Evolutionary conservation across 2,113 vertebrate species (phyloP), one percentile per base, ranked within the genome.

Genomic region (Strix uralensis): DNA sequence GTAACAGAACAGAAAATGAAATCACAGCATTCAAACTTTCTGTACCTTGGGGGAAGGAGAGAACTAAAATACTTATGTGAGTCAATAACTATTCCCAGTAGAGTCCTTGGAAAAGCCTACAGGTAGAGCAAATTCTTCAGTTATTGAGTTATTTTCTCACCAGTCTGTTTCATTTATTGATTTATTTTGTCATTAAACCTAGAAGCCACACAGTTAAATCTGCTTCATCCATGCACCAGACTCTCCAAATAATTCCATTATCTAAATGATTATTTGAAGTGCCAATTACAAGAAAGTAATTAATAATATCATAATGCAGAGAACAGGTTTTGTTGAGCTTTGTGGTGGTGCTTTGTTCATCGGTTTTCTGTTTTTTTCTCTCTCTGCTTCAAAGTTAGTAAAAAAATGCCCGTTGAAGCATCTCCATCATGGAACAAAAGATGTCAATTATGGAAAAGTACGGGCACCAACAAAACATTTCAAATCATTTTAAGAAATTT

Each of bases 121-220:
- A 97, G 84, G 92, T 93, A 97, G 80, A 96, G 91, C 54, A 94
- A 75, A 86, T 88, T 95, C 96, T 96, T 93, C 54, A 93, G 86
- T 96, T 98, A 97, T 96, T 98, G 97, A 98, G 77, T 97, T 98
- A 98, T 97, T 98, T 97, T 97, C 88, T 97, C 61, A 92, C 83
- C 58, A 87, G 86, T 96, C 85, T 97, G 82, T 97, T 98, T 97
- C 96, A 97, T 72, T 97, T 98, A 98, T 98, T 98, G 98, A 98
- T 98, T 97, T 96, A 90, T 96, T 98, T 98, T 97, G 80, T 94
- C 95, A 97, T 96, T 97, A 97, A 97, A 91, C 66, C 96, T 95
- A 88, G 61, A 52, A 94, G 80, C 69, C n/a, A 15, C 88, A 63
- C 26, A 88, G 95, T 94, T 96, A 97, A 97, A 96, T 95, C 74